phyloP scores from a whole-genome alignment of 2,113 vertebrate species.

The Himantopus leucocephalus region DNA sequence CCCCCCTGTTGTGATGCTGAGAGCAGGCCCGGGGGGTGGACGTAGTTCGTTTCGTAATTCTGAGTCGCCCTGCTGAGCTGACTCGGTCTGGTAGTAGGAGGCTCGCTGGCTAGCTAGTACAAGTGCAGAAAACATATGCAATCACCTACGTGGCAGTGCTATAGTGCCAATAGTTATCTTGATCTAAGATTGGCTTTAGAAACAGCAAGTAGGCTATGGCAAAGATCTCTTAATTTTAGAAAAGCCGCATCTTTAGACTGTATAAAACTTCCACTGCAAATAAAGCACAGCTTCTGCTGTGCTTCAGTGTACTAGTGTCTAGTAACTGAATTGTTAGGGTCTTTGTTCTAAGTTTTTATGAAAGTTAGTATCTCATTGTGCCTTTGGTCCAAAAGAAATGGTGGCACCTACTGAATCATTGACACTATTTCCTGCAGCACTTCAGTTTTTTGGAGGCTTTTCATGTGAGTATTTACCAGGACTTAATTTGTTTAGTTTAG shows the following conservation, averaged over 20 bases:
- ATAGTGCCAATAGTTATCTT: not conserved
- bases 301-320: not conserved
- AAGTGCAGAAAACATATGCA: not conserved
- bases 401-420: not conserved
- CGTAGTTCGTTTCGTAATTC: not conserved
- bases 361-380: not conserved
- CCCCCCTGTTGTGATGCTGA: not conserved
- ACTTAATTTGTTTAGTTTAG: not conserved
- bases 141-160: not conserved
- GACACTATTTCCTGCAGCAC: not conserved
- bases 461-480: not conserved
- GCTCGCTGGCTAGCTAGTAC: not conserved
- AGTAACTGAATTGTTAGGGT: not conserved
- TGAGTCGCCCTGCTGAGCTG: not conserved
- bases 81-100: not conserved
- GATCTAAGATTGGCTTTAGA: not conserved
- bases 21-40: not conserved
- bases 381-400: not conserved
- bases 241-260: not conserved
- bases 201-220: not conserved
- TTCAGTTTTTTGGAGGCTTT: not conserved
- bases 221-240: not conserved
- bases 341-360: not conserved
- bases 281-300: not conserved
- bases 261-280: not conserved